Evolutionary conservation across 1,140 invertebrate species (phyloP), one percentile per base, ranked within the genome.

Genomic region (Drosophila melanica): DNA sequence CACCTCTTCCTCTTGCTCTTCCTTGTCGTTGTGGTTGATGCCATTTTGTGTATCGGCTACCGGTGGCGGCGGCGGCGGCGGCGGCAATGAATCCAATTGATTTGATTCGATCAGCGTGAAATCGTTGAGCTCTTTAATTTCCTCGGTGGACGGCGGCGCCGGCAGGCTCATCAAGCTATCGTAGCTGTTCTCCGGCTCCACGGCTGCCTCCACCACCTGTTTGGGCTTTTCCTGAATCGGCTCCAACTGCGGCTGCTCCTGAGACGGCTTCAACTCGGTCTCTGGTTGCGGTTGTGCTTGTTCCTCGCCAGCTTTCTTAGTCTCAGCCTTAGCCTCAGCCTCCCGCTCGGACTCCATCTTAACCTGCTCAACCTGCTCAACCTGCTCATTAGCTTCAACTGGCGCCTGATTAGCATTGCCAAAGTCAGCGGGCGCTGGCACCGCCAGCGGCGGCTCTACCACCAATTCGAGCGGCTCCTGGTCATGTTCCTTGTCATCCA

Each of bases 391-490:
- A 44, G 41, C 47, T 54, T 35, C 55, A 44, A 33, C 18, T 48
- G 42, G 39, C 54, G n/a, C 39, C 33, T 95, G 95, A 57, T 94
- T 20, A 9, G 7, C 35, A 55, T 57, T 57, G 93, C 42, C 59
- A 50, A 95, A 93, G 0, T 94, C 95, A 1, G 95, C 94, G 20
- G 94, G 95, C 18, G 70, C 57, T 9, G 39, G 37, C 18, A 54
- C 35, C 33, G 54, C 33, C 35, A 54, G 23, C 33, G 54, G 33
- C 35, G n/a, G 18, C 35, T 51, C 66, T 20, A 44, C 64, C 42
- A 10, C 27, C 45, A 11, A 2, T 39, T 66, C 54, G 23, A 72
- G 44, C n/a, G 79, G 53, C 48, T 69, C 55, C 0, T 37, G 53
- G 54, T 73, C 51, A 0, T 41, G 53, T 48, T 71, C 51, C 0